Evolutionary conservation across 64 coral and sea anemone species (phyloP).

Genomic region (Montipora efflorescens): DNA sequence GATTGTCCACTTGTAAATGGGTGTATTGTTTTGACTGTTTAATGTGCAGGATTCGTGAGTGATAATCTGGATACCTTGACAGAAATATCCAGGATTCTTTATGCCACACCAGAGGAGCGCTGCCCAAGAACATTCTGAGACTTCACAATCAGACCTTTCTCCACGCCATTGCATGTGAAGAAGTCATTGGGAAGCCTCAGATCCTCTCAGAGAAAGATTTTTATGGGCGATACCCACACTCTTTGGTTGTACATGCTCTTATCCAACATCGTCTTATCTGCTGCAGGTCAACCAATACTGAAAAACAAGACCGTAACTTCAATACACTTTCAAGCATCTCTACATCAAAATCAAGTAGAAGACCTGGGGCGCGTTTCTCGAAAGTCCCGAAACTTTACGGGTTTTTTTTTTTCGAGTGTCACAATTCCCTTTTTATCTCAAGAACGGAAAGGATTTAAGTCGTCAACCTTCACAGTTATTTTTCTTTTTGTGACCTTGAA

Average conservation of each 20-base stretch:
- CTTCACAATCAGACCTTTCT: too few species aligned
- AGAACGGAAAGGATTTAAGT: too few species aligned
- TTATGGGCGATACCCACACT: constrained; percentile 61
- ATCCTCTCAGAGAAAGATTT: constrained; percentile 12
- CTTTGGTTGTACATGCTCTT: constrained; percentile 33
- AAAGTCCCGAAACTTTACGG: too few species aligned
- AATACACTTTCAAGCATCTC: not conserved
- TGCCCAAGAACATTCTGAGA: too few species aligned
- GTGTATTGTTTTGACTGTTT: not conserved
- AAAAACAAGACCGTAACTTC: constrained; percentile 53
- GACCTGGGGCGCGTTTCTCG: not conserved
- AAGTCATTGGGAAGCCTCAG: constrained; percentile 32
- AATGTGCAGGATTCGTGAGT: not conserved
- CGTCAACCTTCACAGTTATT: too few species aligned
- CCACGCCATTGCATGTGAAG: too few species aligned
- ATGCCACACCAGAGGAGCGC: not conserved
- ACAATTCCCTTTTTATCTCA: too few species aligned
- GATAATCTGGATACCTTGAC: constrained; percentile 59
- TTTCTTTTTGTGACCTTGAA: not conserved
- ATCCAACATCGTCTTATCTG: constrained; percentile 19
- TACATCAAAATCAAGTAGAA: constrained; percentile 10
- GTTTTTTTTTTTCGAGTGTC: too few species aligned
- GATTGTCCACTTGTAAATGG: not conserved
- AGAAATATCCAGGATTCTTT: constrained; percentile 35
- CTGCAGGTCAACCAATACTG: constrained; percentile 26